phyloP scores from a whole-genome alignment of 2,797 vertebrate species.

The Pristis pectinata region DNA sequence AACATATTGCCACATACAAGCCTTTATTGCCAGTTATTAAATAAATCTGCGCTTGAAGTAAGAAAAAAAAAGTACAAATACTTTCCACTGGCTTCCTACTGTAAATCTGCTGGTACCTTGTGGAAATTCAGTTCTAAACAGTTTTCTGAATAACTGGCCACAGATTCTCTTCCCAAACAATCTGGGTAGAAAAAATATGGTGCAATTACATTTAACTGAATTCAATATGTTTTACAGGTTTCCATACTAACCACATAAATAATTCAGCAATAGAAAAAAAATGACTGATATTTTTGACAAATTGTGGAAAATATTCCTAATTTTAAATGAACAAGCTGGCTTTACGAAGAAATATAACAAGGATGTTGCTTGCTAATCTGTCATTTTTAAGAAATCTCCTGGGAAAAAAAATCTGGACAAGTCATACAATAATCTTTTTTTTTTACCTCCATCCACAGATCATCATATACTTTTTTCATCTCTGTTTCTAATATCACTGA shows the following conservation, averaged over 20 bases:
- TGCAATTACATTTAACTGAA: not conserved
- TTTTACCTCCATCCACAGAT: conserved; percentile 78
- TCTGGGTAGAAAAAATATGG: not conserved
- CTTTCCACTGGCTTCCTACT: not conserved
- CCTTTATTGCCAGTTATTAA: no score
- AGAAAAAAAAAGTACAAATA: not conserved
- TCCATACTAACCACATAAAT: not conserved
- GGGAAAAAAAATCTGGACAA: not conserved
- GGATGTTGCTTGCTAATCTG: not conserved
- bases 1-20: no score
- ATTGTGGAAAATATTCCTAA: not conserved
- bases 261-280: not conserved
- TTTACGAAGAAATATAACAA: not conserved
- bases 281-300: not conserved
- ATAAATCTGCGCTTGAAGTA: not conserved
- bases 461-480: conserved; percentile 76
- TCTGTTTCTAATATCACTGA: conserved; percentile 77
- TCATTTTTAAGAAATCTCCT: not conserved
- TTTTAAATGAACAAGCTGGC: not conserved
- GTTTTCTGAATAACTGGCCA: not conserved
- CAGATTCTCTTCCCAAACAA: not conserved
- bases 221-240: not conserved
- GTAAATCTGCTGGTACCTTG: not conserved
- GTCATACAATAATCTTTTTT: not conserved
- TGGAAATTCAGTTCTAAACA: not conserved